phyloP scores from a whole-genome alignment of 2,888 invertebrate genomes.

The Nephrotoma flavescens region DNA sequence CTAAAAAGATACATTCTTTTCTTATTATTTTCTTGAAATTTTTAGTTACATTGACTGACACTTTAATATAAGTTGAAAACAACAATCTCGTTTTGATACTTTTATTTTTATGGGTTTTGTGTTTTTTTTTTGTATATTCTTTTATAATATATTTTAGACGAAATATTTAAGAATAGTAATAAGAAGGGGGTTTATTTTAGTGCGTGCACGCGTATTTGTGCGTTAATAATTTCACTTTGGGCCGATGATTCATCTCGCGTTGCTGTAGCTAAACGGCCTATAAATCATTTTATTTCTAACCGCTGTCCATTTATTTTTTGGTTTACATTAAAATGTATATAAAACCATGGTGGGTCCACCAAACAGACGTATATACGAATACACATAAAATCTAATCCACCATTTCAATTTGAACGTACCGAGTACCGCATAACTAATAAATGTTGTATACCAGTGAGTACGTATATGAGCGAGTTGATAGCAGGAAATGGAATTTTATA shows the following conservation, averaged over 20 bases:
- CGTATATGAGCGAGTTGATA: background rate
- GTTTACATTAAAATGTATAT: background rate
- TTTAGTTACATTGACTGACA: background rate
- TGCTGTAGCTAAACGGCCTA: background rate
- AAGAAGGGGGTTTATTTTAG: background rate
- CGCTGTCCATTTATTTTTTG: background rate
- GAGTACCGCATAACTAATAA: background rate
- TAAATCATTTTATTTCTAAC: background rate
- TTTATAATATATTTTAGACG: background rate
- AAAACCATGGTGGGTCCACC: background rate
- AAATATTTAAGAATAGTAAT: background rate
- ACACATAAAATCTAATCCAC: background rate
- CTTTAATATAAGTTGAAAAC: background rate
- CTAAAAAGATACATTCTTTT: background rate
- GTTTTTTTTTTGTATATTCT: background rate
- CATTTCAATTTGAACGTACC: background rate
- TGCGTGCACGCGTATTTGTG: background rate
- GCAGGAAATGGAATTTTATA: background rate
- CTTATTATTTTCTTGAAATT: background rate
- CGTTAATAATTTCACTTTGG: background rate
- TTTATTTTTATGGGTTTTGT: background rate
- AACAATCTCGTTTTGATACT: background rate
- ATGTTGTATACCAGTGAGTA: background rate
- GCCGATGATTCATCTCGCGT: background rate
- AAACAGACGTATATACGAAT: background rate